Base-by-base conservation (phyloP, 2,888 invertebrate species). In the Mythimna impura region DNA sequence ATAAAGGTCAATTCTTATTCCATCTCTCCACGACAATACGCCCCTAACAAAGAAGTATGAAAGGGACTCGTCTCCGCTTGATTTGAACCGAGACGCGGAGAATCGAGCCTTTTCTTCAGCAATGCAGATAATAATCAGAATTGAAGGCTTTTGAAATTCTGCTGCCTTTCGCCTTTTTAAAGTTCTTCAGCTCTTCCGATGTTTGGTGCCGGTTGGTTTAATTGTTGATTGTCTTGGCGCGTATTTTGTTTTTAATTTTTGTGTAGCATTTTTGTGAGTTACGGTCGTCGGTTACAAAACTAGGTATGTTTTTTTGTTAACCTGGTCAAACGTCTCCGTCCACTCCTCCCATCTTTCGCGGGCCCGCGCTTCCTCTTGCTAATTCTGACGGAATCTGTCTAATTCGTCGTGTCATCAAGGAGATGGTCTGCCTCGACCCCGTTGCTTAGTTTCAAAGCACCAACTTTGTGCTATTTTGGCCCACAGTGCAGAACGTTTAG, bases 31-130 rank as follows among this genome's bases (percentile, higher is more conserved):
- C 76, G 78, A 86, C 87, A 89, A 87, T 89, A 88, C 86, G 82
- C 88, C 85, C 86, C 83, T 75, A 84, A 89, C 89, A 91, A 92
- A 89, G 88, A 86, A 73, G 73, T 63, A 77, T 86, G 86, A 86
- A 89, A 88, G 87, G 82, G 83, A 81, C 85, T 83, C 82, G 69
- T 77, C 85, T 86, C 82, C 85, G 87, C 87, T 84, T 88, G 88
- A 89, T 90, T 90, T 88, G 80, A 87, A 86, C 80, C 66, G 74
- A 76, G 76, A 73, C 76, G 66, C 54, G 76, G 70, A 75, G 81
- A 78, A 77, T 78, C 78, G 77, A 63, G 76, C 71, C 73, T 76
- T 83, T 85, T 81, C 82, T 86, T 86, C 74, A 72, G 77, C 73
- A 65, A 75, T 76, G 78, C 82, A 77, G 80, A 86, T 85, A 86